phyloP scores from a whole-genome alignment of 2,888 invertebrate genomes.

The Agrochola circellaris region DNA sequence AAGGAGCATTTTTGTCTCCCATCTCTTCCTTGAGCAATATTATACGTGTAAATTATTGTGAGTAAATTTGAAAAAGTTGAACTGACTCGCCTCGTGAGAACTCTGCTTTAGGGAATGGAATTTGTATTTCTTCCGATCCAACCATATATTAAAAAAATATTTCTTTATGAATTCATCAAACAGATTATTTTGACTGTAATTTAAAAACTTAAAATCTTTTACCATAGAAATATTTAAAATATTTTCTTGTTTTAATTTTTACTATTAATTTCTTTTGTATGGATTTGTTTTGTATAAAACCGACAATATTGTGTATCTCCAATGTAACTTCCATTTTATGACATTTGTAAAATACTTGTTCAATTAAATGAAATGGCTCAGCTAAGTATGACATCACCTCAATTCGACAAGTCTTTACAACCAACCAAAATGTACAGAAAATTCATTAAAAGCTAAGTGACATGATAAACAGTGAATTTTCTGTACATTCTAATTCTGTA shows the following conservation, averaged over 20 bases:
- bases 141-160: neutral
- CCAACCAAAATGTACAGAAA: conserved; percentile 21
- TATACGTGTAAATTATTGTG: neutral
- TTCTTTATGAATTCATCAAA: neutral
- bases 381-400: neutral
- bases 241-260: neutral
- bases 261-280: neutral
- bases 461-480: conserved; percentile 18
- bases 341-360: neutral
- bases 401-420: conserved; percentile 35
- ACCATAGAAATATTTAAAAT: neutral
- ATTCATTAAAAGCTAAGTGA: conserved; percentile 1
- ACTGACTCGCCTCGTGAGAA: neutral
- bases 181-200: neutral
- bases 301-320: neutral
- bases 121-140: neutral
- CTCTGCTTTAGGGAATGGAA: neutral
- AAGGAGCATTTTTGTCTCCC: too few species aligned
- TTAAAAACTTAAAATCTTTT: neutral
- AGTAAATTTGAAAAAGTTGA: neutral
- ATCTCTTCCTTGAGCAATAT: too few species aligned
- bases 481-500: conserved; percentile 17
- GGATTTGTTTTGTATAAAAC: neutral
- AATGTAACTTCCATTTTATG: neutral
- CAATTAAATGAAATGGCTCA: neutral